Conservation (phyloP, 2,888 invertebrate genomes). For the Xestia c-nigrum region DNA sequence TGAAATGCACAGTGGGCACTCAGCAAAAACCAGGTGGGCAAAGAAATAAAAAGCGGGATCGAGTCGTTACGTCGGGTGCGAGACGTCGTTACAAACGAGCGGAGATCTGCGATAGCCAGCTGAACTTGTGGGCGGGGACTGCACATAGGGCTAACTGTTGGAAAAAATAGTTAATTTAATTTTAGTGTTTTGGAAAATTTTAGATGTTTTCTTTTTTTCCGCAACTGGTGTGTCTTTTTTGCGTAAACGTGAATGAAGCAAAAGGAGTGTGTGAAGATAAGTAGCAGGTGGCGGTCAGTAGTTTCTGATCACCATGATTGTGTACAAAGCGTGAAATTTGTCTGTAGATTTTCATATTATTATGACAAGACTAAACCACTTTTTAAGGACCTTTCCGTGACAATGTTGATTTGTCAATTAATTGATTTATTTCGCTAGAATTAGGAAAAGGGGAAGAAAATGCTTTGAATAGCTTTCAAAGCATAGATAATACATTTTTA, state of each 20-base stretch:
- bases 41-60: conserved; percentile 68
- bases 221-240: neutral
- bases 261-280: neutral
- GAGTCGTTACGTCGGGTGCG: conserved; percentile 65
- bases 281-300: neutral
- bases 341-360: neutral
- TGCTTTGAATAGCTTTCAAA: too few species aligned
- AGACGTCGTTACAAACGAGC: conserved; percentile 71
- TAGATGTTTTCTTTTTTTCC: neutral
- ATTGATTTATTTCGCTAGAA: neutral
- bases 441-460: neutral
- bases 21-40: conserved; percentile 67
- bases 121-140: conserved; percentile 66
- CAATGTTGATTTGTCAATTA: neutral
- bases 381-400: too few species aligned
- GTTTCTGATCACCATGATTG: neutral
- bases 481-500: neutral
- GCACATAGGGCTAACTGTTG: conserved; percentile 52
- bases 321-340: neutral
- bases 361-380: neutral
- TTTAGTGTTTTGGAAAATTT: neutral
- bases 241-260: neutral
- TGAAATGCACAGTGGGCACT: conserved; percentile 63
- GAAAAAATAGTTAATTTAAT: neutral
- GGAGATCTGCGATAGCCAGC: conserved; percentile 68